Evolutionary conservation across 1,140 invertebrate genomes (phyloP).

Genomic region (Batillaria attramentaria): DNA sequence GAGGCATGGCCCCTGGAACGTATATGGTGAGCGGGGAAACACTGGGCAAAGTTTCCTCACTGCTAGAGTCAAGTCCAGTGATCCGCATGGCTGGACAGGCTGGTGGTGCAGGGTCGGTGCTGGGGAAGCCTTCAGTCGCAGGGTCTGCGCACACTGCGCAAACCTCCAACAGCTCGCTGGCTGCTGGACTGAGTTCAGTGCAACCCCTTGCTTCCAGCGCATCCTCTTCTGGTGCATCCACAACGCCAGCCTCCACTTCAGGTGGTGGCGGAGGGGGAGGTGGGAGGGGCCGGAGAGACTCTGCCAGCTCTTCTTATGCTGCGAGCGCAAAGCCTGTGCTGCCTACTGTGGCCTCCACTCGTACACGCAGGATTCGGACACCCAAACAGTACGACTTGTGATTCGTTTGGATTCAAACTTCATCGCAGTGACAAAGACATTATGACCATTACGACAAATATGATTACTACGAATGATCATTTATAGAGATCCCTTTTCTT

Average conservation of each 20-base stretch:
- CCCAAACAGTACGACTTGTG: slow-evolving; percentile 66
- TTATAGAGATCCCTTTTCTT: not conserved
- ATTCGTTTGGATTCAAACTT: not conserved
- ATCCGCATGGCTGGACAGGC: too few species aligned
- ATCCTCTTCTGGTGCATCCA: not conserved
- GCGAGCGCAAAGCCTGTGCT: slow-evolving; percentile 59
- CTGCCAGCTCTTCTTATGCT: slow-evolving; percentile 49
- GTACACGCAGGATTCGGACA: slow-evolving; percentile 64
- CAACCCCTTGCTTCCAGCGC: not conserved
- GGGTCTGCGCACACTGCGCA: too few species aligned
- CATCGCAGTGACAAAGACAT: not conserved
- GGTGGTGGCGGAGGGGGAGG: slow-evolving; percentile 3
- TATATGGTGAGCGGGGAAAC: slow-evolving; percentile 36
- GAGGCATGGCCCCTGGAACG: not conserved
- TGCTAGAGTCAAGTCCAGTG: slow-evolving; percentile 56
- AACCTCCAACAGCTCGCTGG: not conserved
- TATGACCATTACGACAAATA: not conserved
- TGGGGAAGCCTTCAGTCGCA: too few species aligned
- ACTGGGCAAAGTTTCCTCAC: slow-evolving; percentile 57
- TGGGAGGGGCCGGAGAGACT: slow-evolving; percentile 16
- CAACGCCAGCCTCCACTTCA: slow-evolving; percentile 10
- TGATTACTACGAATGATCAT: not conserved
- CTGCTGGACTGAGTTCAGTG: not conserved
- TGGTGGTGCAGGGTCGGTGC: too few species aligned
- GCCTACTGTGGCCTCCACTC: slow-evolving; percentile 56